Conservation (phyloP, 2,888 invertebrate genomes). For the Perizoma flavofasciatum region DNA sequence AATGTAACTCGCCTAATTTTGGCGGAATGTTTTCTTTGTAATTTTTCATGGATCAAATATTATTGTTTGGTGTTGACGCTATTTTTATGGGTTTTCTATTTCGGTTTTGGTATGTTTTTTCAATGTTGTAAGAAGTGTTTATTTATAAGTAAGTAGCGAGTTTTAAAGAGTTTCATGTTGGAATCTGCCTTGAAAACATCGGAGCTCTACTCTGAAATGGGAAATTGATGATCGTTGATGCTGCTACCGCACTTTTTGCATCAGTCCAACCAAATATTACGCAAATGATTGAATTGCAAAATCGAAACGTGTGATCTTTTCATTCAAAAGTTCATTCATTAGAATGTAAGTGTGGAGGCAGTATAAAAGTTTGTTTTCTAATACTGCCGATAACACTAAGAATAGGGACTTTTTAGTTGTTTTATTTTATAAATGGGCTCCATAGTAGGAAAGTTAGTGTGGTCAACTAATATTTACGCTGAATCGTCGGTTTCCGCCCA, state of each 20-base stretch:
- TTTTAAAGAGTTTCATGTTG: constrained; percentile 13
- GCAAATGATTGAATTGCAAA: no score
- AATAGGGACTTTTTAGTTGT: no score
- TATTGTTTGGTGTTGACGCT: constrained; percentile 41
- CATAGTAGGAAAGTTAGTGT: no score
- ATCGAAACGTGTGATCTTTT: no score
- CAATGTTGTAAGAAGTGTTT: constrained; percentile 16
- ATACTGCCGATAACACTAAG: no score
- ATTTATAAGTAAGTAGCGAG: constrained; percentile 3
- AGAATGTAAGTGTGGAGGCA: no score
- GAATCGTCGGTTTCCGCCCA: neutral
- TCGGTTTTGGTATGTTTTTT: constrained; percentile 20
- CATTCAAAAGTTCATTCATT: no score
- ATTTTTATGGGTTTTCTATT: constrained; percentile 34
- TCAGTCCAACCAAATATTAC: no score
- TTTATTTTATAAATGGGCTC: no score
- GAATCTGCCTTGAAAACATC: constrained; percentile 1
- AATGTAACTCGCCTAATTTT: constrained; percentile 73
- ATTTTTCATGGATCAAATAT: constrained; percentile 60
- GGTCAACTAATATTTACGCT: no score
- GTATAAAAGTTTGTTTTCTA: no score
- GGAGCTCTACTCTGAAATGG: neutral
- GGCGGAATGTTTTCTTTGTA: constrained; percentile 71
- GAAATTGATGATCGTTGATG: neutral
- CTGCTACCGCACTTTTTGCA: no score